Conservation (phyloP, 2,888 invertebrate genomes). For the Nephrotoma flavescens region DNA sequence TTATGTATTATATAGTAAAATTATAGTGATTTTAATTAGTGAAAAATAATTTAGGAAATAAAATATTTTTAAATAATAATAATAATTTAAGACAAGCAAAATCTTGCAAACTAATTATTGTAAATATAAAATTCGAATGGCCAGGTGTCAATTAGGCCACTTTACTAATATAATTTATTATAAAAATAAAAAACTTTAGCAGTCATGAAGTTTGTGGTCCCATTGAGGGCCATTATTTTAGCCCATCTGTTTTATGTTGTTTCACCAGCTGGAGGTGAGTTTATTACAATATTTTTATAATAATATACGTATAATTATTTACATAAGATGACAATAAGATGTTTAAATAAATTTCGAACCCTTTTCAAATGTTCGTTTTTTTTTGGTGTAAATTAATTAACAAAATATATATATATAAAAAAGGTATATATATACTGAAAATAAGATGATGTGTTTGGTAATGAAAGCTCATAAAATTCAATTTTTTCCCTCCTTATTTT, state of each 20-base stretch:
- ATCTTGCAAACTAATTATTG: not conserved
- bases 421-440: not conserved
- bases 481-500: not conserved
- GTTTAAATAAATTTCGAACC: not conserved
- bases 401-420: not conserved
- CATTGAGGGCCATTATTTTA: conserved; percentile 28
- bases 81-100: not conserved
- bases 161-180: not conserved
- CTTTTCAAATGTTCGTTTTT: not conserved
- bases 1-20: not conserved
- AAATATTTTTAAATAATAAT: not conserved
- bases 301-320: not conserved
- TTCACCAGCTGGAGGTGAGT: conserved; percentile 32
- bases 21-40: not conserved
- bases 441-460: not conserved
- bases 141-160: conserved; percentile 4
- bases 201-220: conserved; percentile 31
- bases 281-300: not conserved
- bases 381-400: not conserved
- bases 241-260: conserved; percentile 30
- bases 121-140: conserved; percentile 4
- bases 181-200: conserved; percentile 12
- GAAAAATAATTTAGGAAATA: not conserved
- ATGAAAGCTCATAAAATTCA: not conserved
- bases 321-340: not conserved